A percentile compares a stretch with the other conserved stretches of the same genome.
Conservation (phyloP, 1,140 invertebrate species). For the Drosophila asahinai region DNA sequence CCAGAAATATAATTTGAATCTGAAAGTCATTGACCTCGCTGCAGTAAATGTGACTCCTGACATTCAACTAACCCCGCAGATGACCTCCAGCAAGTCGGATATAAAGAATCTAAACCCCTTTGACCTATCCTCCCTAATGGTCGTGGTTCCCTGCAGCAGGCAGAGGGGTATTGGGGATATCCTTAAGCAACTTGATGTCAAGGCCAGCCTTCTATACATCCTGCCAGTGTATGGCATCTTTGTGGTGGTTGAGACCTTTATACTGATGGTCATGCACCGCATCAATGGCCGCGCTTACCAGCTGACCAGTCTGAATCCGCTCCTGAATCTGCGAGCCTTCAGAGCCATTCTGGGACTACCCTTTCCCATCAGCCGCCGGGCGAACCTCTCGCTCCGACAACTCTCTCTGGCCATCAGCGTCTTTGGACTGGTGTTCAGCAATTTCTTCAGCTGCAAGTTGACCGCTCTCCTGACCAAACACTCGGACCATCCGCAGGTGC, state of each 20-base stretch:
- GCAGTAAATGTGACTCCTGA: neutral
- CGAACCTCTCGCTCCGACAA: constrained; percentile 12
- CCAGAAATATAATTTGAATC: neutral
- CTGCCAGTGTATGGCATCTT: constrained; percentile 29
- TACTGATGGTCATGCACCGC: neutral
- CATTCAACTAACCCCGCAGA: neutral
- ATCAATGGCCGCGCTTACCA: neutral
- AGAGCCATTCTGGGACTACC: constrained; percentile 37
- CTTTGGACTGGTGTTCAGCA: constrained; percentile 45
- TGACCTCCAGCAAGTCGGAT: neutral
- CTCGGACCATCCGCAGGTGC: neutral
- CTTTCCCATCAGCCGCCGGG: neutral
- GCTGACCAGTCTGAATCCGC: neutral
- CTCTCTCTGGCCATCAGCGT: constrained; percentile 49
- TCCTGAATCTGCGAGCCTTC: constrained; percentile 47
- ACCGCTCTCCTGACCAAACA: constrained; percentile 42
- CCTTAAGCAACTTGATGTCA: neutral
- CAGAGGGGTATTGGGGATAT: constrained; percentile 12
- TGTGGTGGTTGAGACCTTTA: constrained; percentile 22
- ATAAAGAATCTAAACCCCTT: neutral
- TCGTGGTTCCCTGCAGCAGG: constrained; percentile 43
- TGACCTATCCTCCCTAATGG: neutral
- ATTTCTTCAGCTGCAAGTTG: constrained; percentile 50
- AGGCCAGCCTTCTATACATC: constrained; percentile 1
- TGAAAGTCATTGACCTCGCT: neutral